Evolutionary conservation across 2,113 vertebrate species (phyloP).

Genomic region (Crotophaga sulcirostris): DNA sequence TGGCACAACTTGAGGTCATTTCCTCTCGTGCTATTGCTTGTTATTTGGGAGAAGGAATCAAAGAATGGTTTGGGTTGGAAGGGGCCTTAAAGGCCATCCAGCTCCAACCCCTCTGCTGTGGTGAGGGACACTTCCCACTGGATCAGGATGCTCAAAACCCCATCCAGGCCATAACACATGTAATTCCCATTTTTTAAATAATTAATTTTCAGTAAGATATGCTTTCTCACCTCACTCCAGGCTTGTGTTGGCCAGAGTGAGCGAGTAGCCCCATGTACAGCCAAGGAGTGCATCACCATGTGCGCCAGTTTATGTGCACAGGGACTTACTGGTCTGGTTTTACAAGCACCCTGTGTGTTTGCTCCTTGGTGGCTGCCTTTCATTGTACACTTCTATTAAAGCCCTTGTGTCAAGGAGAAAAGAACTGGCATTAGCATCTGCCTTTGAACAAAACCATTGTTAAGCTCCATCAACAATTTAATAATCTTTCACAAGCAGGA

Average conservation of each 20-base stretch:
- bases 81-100: no score
- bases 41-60: no score
- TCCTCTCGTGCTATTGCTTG: no score
- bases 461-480: conserved; percentile 60
- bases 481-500: conserved; percentile 47
- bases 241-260: accelerated
- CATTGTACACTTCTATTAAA: background rate
- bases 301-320: background rate
- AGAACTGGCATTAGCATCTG: conserved; percentile 16
- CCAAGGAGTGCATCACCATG: background rate
- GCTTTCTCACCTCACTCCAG: background rate
- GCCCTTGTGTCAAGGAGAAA: conserved; percentile 60
- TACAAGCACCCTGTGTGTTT: background rate
- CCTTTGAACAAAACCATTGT: conserved; percentile 58
- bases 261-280: accelerated
- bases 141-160: no score
- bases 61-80: no score
- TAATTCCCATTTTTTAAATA: background rate
- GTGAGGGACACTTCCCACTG: no score
- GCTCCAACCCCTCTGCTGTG: no score
- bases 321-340: background rate
- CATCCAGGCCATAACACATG: no score
- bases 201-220: background rate
- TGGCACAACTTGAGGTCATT: no score
- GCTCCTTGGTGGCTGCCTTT: conserved; percentile 21